Conservation (phyloP, 1,140 invertebrate genomes). For the Sycophaga agraensis region DNA sequence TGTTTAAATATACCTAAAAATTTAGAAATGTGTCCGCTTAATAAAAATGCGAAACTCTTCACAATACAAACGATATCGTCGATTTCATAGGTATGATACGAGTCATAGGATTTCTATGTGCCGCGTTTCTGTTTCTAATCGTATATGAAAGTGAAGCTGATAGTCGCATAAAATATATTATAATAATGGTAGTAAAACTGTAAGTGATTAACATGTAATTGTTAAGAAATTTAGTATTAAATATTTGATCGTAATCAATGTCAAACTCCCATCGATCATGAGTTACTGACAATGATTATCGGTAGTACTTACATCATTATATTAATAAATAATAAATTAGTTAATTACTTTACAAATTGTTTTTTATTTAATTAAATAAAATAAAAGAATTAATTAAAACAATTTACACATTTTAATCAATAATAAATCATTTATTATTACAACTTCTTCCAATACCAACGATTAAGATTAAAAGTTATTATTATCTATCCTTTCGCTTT, state of each 20-base stretch:
- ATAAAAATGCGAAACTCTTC: conserved; percentile 6
- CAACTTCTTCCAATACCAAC: not conserved
- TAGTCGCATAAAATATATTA: conserved; percentile 25
- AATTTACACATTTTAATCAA: not conserved
- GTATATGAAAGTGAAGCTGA: conserved; percentile 14
- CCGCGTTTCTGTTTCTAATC: conserved; percentile 27
- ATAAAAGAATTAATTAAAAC: not conserved
- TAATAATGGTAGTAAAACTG: conserved; percentile 19
- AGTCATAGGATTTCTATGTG: conserved; percentile 15
- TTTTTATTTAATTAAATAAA: not conserved
- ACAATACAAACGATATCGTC: conserved; percentile 10
- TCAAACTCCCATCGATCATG: conserved; percentile 17
- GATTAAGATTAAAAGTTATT: conserved; percentile 8
- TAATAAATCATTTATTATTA: conserved; percentile 26
- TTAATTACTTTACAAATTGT: conserved; percentile 25
- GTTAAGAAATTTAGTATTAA: conserved; percentile 25
- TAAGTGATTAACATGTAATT: conserved; percentile 18
- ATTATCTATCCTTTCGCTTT: conserved; percentile 11
- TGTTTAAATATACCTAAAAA: too few relatives aligned
- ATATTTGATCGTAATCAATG: conserved; percentile 25
- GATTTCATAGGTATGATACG: not conserved
- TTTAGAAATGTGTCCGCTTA: conserved; percentile 11
- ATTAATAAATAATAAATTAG: conserved; percentile 31
- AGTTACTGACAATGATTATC: conserved; percentile 25
- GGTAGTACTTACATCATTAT: conserved; percentile 22